These are phyloP conservation scores for Phthorimaea operculella DNA, from an alignment of 1,140 invertebrate genomes.

Conservation along the genomic window DNA sequence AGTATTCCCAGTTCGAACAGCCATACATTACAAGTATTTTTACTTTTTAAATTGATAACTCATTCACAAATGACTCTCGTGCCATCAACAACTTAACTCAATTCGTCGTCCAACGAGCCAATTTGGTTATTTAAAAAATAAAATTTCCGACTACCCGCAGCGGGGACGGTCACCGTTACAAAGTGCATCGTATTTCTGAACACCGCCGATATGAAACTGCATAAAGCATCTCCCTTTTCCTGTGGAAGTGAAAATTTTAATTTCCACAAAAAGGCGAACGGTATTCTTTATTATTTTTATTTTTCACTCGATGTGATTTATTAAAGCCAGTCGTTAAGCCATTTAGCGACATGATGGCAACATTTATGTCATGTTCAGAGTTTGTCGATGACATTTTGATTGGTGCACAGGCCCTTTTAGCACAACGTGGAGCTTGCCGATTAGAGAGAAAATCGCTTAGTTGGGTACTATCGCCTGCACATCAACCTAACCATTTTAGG, in stretches of 20 bases:
- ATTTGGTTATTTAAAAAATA: slow-evolving; percentile 1
- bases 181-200: slow-evolving; percentile 40
- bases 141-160: neutral
- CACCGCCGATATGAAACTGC: slow-evolving; percentile 38
- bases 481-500: too few species aligned
- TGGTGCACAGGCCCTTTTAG: slow-evolving; percentile 16
- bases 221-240: slow-evolving; percentile 52
- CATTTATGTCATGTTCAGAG: slow-evolving; percentile 29
- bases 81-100: too few species aligned
- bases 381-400: slow-evolving; percentile 29
- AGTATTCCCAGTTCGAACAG: too few species aligned
- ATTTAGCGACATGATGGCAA: slow-evolving; percentile 35
- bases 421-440: neutral
- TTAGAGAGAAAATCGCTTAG: neutral
- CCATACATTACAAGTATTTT: too few species aligned
- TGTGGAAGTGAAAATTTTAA: slow-evolving; percentile 45
- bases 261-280: slow-evolving; percentile 43
- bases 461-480: too few species aligned
- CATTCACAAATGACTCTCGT: too few species aligned
- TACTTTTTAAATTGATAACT: too few species aligned
- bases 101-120: neutral
- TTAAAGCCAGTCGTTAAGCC: slow-evolving; percentile 39
- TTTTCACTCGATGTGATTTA: slow-evolving; percentile 55
- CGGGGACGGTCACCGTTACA: slow-evolving; percentile 14
- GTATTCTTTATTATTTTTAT: slow-evolving; percentile 23